These are phyloP conservation scores for Podarcis siculus DNA, from an alignment of 2,797 vertebrate species.

Conservation along the genomic window DNA sequence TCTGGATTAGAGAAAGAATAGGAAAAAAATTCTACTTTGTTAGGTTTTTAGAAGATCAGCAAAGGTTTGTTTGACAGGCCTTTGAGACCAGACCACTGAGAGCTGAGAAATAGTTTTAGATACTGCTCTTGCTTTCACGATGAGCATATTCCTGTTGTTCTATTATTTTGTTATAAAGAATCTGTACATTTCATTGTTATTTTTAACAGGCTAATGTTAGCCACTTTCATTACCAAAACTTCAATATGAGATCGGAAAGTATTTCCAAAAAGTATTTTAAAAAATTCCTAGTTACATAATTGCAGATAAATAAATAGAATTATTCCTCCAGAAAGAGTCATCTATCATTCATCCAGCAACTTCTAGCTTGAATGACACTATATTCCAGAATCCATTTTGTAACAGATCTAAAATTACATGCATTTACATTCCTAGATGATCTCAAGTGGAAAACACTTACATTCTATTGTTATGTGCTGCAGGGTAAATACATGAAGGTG, in stretches of 20 bases:
- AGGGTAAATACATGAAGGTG: neutral
- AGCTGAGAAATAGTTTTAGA: neutral
- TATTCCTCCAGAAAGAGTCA: neutral
- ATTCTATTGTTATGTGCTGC: neutral
- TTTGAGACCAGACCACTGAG: neutral
- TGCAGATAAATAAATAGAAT: neutral
- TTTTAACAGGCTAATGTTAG: neutral
- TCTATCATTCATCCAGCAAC: neutral
- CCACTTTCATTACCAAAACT: neutral
- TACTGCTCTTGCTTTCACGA: neutral
- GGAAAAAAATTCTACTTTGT: neutral
- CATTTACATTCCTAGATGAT: neutral
- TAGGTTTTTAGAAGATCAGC: neutral
- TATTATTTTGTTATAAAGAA: neutral
- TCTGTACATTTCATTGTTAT: neutral
- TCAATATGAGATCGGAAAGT: neutral
- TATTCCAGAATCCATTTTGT: conserved; percentile 19
- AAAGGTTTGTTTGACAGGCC: neutral
- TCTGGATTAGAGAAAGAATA: rapidly evolving
- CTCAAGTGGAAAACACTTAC: neutral
- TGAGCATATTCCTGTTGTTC: neutral
- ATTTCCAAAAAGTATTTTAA: neutral
- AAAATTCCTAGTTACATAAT: neutral
- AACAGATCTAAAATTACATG: neutral
- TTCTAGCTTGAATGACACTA: neutral